Evolutionary conservation across 1,140 invertebrate genomes (phyloP), one percentile per base, ranked within the genome.

Genomic region (Linepithema humile): DNA sequence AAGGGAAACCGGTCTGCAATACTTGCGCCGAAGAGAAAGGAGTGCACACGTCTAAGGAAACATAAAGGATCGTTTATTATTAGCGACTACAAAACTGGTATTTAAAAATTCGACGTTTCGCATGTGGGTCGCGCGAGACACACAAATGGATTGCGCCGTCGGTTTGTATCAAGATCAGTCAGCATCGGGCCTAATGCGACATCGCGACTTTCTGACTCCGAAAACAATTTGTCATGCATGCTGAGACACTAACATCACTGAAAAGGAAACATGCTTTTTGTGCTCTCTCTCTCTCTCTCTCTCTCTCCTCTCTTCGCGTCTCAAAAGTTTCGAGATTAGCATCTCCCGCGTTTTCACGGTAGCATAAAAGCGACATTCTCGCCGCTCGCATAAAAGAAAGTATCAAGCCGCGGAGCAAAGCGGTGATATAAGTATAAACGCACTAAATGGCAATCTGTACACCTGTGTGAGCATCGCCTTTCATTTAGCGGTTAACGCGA

Each of bases 61-160:
- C 40, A 82, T 50, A 53, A 89, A 88, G 48, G 35, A 69, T 67
- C 38, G 45, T 88, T 89, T 86, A 89, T 88, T 85, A 43, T 55
- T 55, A 70, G 32, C 65, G 70, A 83, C 55, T 78, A 59, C 29
- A 43, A 88, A 85, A 74, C 23, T 38, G 43, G n/a, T 83, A 88
- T 65, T 77, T 53, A 88, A 40, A 80, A 83, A n/a, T n/a, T 84
- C 59, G 38, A 26, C 17, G 23, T n/a, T n/a, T n/a, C 32, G 32
- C 62, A 32, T 38, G 53, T 86, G 32, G 53, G 65, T 64, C 38
- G 38, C 3, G 6, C 43, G 15, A 57, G 72, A 3, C 9, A 45
- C 38, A n/a, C 55, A 67, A 67, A 72, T 82, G n/a, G n/a, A n/a
- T n/a, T n/a, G n/a, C n/a, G n/a, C n/a, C n/a, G n/a, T n/a, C n/a